A percentile compares a stretch with the other conserved stretches of the same genome.
Conservation (phyloP, 2,113 vertebrate genomes). For the Noturus placidus region DNA sequence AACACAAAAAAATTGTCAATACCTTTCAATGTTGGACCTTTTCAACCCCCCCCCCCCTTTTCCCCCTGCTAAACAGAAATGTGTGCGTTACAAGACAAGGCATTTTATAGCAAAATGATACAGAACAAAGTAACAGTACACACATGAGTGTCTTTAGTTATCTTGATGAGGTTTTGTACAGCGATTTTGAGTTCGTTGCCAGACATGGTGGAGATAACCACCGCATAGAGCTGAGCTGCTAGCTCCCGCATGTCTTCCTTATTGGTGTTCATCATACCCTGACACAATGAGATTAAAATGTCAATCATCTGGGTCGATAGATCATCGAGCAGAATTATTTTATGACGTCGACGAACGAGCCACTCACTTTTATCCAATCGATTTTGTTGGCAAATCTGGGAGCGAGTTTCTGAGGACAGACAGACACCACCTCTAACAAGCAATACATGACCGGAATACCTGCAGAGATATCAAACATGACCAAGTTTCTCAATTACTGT, state of each 20-base stretch:
- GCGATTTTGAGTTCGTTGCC: constrained; percentile 85
- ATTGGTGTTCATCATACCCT: constrained; percentile 95
- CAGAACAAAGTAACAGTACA: constrained; percentile 22
- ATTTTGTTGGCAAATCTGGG: constrained; percentile 86
- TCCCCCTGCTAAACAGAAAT: background rate
- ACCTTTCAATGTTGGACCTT: background rate
- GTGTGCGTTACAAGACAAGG: background rate
- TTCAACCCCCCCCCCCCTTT: background rate
- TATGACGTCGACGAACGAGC: background rate
- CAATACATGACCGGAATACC: constrained; percentile 97
- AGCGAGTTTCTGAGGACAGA: constrained; percentile 90
- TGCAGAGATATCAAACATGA: constrained; percentile 55
- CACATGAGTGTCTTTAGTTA: constrained; percentile 92
- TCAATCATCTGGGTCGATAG: background rate
- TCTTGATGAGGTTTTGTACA: constrained; percentile 89
- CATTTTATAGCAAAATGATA: background rate
- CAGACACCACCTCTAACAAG: constrained; percentile 91
- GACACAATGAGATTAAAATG: constrained; percentile 39
- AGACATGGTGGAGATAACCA: constrained; percentile 88
- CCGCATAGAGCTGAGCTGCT: constrained; percentile 90
- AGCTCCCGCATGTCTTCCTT: constrained; percentile 98
- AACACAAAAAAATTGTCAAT: background rate
- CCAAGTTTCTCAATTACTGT: background rate
- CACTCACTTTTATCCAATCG: constrained; percentile 95
- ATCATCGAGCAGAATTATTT: background rate